Conservation (phyloP, 2,797 vertebrate species). For the Petrocephalus sullivani region DNA sequence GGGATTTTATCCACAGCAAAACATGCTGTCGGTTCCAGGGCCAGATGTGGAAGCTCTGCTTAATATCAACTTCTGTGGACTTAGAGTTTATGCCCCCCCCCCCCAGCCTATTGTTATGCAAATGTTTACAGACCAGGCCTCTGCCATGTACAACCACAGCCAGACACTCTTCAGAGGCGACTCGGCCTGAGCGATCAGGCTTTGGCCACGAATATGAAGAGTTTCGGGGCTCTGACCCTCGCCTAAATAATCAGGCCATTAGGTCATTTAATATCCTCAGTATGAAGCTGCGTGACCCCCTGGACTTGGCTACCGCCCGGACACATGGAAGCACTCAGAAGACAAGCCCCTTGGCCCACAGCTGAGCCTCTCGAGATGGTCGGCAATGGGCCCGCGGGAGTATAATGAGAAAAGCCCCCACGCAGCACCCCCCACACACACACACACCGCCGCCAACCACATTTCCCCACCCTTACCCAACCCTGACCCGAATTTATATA, state of each 20-base stretch:
- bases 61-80: background rate
- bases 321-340: constrained; percentile 60
- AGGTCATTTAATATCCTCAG: constrained; percentile 60
- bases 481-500: background rate
- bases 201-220: constrained; percentile 17
- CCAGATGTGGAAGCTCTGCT: background rate
- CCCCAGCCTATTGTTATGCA: background rate
- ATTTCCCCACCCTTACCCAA: background rate
- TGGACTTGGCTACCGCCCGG: constrained; percentile 44
- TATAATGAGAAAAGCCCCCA: constrained; percentile 57
- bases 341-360: constrained; percentile 37
- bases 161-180: background rate
- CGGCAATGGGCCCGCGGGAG: constrained; percentile 51
- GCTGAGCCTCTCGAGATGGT: constrained; percentile 37
- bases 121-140: background rate
- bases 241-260: constrained; percentile 53
- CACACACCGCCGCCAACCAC: constrained; percentile 21
- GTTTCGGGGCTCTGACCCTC: constrained; percentile 36
- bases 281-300: constrained; percentile 49
- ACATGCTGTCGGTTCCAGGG: background rate
- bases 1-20: constrained; percentile 5
- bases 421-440: constrained; percentile 48
- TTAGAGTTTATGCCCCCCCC: background rate
- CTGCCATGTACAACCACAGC: background rate
- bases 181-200: background rate